These are phyloP conservation scores for Suncus etruscus DNA, from an alignment of 2,113 vertebrate species.

Conservation along the genomic window DNA sequence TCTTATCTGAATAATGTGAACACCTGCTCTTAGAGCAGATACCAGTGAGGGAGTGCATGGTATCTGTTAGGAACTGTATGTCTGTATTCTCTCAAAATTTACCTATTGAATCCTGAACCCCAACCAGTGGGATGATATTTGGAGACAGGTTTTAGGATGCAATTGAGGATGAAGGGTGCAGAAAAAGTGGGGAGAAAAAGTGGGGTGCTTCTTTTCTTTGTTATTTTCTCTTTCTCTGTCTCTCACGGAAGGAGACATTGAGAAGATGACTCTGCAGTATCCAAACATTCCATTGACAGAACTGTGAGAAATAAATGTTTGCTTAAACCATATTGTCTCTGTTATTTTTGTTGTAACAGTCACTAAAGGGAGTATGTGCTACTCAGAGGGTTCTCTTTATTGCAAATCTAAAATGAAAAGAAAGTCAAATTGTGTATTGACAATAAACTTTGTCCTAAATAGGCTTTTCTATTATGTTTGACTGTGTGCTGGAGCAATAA, in stretches of 20 bases:
- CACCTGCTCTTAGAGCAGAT: neutral
- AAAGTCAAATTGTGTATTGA: constrained; percentile 12
- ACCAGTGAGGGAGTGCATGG: neutral
- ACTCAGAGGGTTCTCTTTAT: neutral
- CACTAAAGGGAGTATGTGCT: neutral
- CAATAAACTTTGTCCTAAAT: constrained; percentile 21
- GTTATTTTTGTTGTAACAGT: neutral
- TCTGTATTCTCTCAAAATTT: neutral
- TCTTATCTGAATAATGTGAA: constrained; percentile 13
- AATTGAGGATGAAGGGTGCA: neutral
- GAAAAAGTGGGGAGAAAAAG: neutral
- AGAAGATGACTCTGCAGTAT: neutral
- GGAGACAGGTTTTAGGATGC: neutral
- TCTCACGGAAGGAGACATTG: neutral
- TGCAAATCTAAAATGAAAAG: constrained; percentile 45
- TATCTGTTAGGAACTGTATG: neutral
- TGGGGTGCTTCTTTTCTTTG: neutral
- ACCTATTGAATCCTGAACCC: neutral
- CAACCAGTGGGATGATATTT: neutral
- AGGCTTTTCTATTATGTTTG: constrained; percentile 39
- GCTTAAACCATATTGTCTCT: neutral
- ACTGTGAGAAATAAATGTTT: constrained; percentile 24
- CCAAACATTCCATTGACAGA: neutral
- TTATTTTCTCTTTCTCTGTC: neutral
- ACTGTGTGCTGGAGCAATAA: constrained; percentile 1